Evolutionary conservation across 1,140 invertebrate genomes (phyloP), one percentile per base, ranked within the genome.

Genomic region (Pissodes strobi): DNA sequence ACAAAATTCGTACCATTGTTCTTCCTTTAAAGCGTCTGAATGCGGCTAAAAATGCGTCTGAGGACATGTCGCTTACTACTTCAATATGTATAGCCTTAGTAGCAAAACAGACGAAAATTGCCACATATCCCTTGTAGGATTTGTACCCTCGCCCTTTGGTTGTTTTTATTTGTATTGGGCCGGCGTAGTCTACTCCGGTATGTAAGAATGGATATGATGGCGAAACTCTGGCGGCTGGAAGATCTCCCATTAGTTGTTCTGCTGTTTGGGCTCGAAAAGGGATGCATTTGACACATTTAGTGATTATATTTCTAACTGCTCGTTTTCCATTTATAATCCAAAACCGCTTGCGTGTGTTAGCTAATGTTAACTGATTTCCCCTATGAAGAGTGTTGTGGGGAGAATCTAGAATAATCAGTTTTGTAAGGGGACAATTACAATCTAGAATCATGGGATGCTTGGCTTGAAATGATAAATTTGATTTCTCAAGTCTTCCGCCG

Each of bases 401-500:
- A 30, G 69, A 62, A 6, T 57, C 4, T 45, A 39, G 23, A 37
- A 73, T 45, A 18, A 72, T 55, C 12, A 76, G 46, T 60, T 51
- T 64, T 10, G 73, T 67, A 21, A 69, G 0, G 37, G 5, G 25
- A 55, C 65, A 48, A 52, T 69, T 56, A 25, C 39, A 34, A 9
- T 39, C 2, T n/a, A 22, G 78, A 72, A 5, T 75, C 74, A 69
- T 78, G 19, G 58, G 41, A 68, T 48, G 72, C 39, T 73, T 75
- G 13, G 56, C 34, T 15, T 68, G 49, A 55, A 72, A 56, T 1
- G 71, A 25, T 6, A 80, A 17, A 6, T 66, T 19, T 1, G 72
- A 53, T 18, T 70, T 69, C 34, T 34, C 37, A 13, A 81, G 22
- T 57, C 79, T 63, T 23, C 80, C 77, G 1, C n/a, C n/a, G n/a